phyloP scores from a whole-genome alignment of 1,140 invertebrate species.

The Drusus annulatus region DNA sequence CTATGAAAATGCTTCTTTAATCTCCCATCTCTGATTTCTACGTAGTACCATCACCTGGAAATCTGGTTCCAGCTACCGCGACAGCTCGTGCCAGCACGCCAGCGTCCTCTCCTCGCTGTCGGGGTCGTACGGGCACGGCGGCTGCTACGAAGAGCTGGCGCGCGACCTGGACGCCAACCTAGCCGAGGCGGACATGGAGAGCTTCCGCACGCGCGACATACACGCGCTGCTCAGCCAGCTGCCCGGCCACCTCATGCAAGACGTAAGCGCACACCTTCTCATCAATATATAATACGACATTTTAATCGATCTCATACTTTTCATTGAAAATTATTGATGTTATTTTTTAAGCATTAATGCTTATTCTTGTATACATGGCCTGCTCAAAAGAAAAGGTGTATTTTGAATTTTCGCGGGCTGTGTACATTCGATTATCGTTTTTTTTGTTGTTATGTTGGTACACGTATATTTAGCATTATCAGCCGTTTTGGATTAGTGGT shows the following conservation, averaged over 20 bases:
- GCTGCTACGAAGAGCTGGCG: conserved; percentile 87
- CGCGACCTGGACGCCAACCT: conserved; percentile 92
- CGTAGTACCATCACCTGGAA: neutral
- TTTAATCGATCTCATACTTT: too few relatives aligned
- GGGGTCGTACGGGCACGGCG: conserved; percentile 82
- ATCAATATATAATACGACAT: too few relatives aligned
- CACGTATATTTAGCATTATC: too few relatives aligned
- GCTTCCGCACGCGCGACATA: conserved; percentile 92
- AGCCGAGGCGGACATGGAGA: conserved; percentile 95
- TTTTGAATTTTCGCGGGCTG: too few relatives aligned
- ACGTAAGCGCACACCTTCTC: conserved; percentile 39
- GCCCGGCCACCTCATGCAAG: conserved; percentile 66
- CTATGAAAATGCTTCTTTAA: neutral
- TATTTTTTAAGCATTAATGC: too few relatives aligned
- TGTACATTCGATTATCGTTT: too few relatives aligned
- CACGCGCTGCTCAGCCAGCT: conserved; percentile 86
- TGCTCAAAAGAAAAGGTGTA: too few relatives aligned
- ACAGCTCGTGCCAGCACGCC: conserved; percentile 83
- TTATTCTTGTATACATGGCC: too few relatives aligned
- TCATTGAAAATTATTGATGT: too few relatives aligned
- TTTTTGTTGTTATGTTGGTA: too few relatives aligned
- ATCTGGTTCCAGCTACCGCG: conserved; percentile 77
- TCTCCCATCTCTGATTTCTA: neutral
- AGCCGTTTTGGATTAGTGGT: too few relatives aligned
- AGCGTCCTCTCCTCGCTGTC: conserved; percentile 86